A percentile compares a stretch with the other conserved stretches of the same genome.
Conservation (phyloP, 1,140 invertebrate species). For the Eriocheir sinensis region DNA sequence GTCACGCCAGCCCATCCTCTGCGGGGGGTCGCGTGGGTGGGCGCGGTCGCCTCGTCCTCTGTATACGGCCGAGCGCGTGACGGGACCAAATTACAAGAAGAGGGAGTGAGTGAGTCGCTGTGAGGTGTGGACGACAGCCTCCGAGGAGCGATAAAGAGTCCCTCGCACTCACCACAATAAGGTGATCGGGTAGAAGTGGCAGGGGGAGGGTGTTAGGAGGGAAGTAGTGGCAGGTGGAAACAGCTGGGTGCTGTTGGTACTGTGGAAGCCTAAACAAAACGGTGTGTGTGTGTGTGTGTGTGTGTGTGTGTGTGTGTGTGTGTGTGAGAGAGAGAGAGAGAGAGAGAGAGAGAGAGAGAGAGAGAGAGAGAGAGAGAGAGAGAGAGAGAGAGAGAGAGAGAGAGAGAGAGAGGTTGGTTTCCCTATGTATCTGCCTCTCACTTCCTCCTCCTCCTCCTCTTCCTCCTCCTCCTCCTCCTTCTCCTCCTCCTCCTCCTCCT, state of each 20-base stretch:
- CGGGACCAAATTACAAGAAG: not conserved
- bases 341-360: conserved; percentile 40
- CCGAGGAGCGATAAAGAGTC: not conserved
- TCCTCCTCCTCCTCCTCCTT: too few relatives aligned
- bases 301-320: conserved; percentile 45
- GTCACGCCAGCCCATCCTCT: too few relatives aligned
- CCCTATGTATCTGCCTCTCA: not conserved
- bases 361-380: conserved; percentile 39
- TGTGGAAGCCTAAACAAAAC: not conserved
- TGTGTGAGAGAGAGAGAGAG: conserved; percentile 49
- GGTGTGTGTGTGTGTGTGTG: not conserved
- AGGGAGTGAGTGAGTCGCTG: not conserved
- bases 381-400: conserved; percentile 50
- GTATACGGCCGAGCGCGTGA: too few relatives aligned
- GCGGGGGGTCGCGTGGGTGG: too few relatives aligned
- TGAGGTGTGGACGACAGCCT: not conserved
- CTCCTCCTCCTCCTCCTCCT: too few relatives aligned
- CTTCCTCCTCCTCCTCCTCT: not conserved
- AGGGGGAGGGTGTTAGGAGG: not conserved
- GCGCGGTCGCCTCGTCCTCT: not conserved
- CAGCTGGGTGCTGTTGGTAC: not conserved
- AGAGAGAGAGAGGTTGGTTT: conserved; percentile 8
- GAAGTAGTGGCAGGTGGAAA: not conserved
- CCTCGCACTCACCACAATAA: too few relatives aligned
- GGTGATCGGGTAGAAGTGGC: conserved; percentile 1